Evolutionary conservation across 2,113 vertebrate genomes (phyloP).

Genomic region (Centropus bengalensis): DNA sequence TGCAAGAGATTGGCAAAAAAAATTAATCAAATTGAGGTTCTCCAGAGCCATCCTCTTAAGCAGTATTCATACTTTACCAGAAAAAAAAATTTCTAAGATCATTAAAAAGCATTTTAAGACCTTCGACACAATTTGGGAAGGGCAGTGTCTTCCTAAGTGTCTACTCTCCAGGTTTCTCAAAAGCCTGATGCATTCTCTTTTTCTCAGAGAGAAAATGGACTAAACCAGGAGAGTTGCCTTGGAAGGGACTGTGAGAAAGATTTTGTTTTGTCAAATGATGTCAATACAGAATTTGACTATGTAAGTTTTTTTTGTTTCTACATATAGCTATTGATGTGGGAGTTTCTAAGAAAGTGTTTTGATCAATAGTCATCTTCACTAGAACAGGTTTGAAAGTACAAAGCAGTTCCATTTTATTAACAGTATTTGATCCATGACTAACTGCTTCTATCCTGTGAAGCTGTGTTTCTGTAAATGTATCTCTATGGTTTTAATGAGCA

Average conservation of each 20-base stretch:
- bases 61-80: neutral
- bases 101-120: slow-evolving; percentile 1
- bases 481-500: neutral
- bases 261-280: slow-evolving; percentile 17
- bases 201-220: neutral
- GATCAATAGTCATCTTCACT: slow-evolving; percentile 45
- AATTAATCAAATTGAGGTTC: neutral
- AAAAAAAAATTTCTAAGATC: slow-evolving; percentile 5
- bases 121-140: neutral
- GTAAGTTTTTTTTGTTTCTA: slow-evolving; percentile 36
- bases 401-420: slow-evolving; percentile 41
- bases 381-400: slow-evolving; percentile 46
- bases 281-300: slow-evolving; percentile 26
- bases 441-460: slow-evolving; percentile 21
- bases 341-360: slow-evolving; percentile 52
- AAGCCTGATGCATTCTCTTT: neutral
- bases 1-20: neutral
- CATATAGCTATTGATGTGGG: slow-evolving; percentile 43
- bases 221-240: neutral
- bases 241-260: neutral
- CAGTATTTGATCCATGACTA: slow-evolving; percentile 26
- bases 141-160: neutral
- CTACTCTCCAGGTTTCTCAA: neutral
- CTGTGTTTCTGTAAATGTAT: slow-evolving; percentile 8
- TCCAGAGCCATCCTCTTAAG: slow-evolving; percentile 39